A percentile compares a stretch with the other conserved stretches of the same genome.
phyloP scores from a whole-genome alignment of 1,140 invertebrate genomes.

The Drosophila asahinai region DNA sequence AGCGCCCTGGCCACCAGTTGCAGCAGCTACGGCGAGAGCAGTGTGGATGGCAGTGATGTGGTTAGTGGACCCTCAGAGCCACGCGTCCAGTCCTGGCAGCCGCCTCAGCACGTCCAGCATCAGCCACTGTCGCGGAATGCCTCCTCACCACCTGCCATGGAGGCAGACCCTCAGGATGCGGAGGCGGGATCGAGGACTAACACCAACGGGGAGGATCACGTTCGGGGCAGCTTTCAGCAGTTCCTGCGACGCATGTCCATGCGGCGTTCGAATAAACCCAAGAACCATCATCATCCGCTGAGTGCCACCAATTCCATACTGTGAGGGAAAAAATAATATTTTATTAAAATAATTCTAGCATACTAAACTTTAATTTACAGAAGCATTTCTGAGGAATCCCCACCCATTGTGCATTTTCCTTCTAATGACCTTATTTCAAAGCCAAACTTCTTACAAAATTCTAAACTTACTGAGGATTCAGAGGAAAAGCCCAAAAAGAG shows the following conservation, averaged over 20 bases:
- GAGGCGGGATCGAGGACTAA: background rate
- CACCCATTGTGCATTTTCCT: slow-evolving; percentile 59
- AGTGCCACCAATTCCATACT: slow-evolving; percentile 77
- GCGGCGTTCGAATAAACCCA: slow-evolving; percentile 74
- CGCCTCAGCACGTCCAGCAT: slow-evolving; percentile 52
- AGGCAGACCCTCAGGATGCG: slow-evolving; percentile 3
- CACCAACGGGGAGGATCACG: slow-evolving; percentile 4
- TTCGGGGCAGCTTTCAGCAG: slow-evolving; percentile 76
- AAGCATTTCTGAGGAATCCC: slow-evolving; percentile 77
- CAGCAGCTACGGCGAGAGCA: slow-evolving; percentile 67
- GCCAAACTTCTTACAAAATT: slow-evolving; percentile 25
- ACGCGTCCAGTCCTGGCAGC: slow-evolving; percentile 52
- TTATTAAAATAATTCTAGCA: background rate
- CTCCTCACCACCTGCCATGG: slow-evolving; percentile 74
- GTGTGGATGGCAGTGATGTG: slow-evolving; percentile 49
- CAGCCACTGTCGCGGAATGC: slow-evolving; percentile 69
- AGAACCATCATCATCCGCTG: slow-evolving; percentile 67
- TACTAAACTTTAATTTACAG: slow-evolving; percentile 24
- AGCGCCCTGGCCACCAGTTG: slow-evolving; percentile 67
- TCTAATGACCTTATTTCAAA: slow-evolving; percentile 56
- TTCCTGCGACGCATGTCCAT: slow-evolving; percentile 83
- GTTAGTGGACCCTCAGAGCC: slow-evolving; percentile 18
- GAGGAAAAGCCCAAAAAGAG: slow-evolving; percentile 32
- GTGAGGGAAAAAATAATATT: slow-evolving; percentile 45
- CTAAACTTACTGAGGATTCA: background rate